Evolutionary conservation across 2,888 invertebrate genomes (phyloP), one percentile per base, ranked within the genome.

Genomic region (Pseudoips prasinana): DNA sequence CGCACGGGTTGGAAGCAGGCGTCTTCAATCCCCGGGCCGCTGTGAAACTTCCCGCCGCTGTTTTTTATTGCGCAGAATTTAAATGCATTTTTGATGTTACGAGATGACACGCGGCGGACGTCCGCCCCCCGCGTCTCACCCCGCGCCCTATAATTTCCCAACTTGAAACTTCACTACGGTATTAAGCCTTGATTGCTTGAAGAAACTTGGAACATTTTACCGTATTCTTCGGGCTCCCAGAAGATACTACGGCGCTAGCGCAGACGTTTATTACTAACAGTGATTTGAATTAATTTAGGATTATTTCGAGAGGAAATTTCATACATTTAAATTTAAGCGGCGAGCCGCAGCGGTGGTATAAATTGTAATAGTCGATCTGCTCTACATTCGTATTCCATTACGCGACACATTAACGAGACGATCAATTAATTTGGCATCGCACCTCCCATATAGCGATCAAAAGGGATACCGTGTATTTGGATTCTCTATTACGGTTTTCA

Each of bases 1-100:
- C 65, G 69, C 61, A 55, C 56, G 63, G 66, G 64, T 51, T 64
- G 64, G 64, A 64, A 57, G 68, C 71, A 67, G 61, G 68, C 75
- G 68, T 73, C 75, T 73, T 69, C 79, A 75, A 75, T 73, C 74
- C 85, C 80, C 78, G 78, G 74, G 75, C 75, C 81, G 79, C 74
- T 70, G 74, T 66, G 73, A 87, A 88, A 86, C 79, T 87, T 87
- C 76, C 73, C 74, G 79, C 77, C 80, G 79, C 83, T 81, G 84
- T 87, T 88, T 88, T 88, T 88, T 87, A 87, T 88, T 88, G 88
- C 86, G 83, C 83, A 71, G 81, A 87, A 87, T 89, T 85, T 89
- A 89, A 89, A 89, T 89, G 89, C 89, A 89, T 89, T 89, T 89
- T 89, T 89, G 89, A 86, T 89, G 89, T 89, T 83, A 85, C 83